Evolutionary conservation across 30 jellyfish, hydroid and myxozoan genomes (phyloP).

Genomic region (Pseudorhiza aurosa): DNA sequence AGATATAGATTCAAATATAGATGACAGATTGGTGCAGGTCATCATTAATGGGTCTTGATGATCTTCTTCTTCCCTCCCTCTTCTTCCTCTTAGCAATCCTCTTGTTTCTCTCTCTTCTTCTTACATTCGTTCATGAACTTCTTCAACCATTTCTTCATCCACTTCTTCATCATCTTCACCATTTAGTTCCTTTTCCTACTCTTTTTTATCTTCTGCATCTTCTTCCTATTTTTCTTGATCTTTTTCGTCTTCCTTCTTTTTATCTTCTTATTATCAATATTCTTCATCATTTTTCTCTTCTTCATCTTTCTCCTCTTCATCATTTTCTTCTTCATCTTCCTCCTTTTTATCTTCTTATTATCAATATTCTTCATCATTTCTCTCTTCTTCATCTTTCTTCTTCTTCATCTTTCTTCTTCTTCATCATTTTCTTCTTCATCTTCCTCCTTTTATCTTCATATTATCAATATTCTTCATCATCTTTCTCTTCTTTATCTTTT

Average conservation of each 20-base stretch:
- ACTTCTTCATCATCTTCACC: slow-evolving; percentile 26
- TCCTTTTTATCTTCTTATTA: neutral
- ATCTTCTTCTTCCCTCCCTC: too few species aligned
- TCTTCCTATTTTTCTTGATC: slow-evolving; percentile 15
- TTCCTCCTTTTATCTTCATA: neutral
- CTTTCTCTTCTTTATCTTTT: too few species aligned
- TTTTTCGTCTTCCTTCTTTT: slow-evolving; percentile 1
- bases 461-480: too few species aligned
- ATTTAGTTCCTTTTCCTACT: neutral
- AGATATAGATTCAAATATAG: too few species aligned
- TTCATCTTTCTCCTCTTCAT: too few species aligned
- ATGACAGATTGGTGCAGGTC: too few species aligned
- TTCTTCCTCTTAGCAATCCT: neutral
- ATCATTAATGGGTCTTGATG: too few species aligned
- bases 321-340: neutral
- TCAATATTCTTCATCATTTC: neutral
- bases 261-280: neutral
- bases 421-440: neutral
- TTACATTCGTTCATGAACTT: neutral
- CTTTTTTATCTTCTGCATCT: neutral
- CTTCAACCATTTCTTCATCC: neutral
- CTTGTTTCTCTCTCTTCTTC: neutral
- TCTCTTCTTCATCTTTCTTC: neutral
- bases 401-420: neutral
- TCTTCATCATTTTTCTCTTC: neutral